These are phyloP conservation scores for Champsocephalus gunnari DNA, from an alignment of 2,797 vertebrate genomes.

Conservation along the genomic window DNA sequence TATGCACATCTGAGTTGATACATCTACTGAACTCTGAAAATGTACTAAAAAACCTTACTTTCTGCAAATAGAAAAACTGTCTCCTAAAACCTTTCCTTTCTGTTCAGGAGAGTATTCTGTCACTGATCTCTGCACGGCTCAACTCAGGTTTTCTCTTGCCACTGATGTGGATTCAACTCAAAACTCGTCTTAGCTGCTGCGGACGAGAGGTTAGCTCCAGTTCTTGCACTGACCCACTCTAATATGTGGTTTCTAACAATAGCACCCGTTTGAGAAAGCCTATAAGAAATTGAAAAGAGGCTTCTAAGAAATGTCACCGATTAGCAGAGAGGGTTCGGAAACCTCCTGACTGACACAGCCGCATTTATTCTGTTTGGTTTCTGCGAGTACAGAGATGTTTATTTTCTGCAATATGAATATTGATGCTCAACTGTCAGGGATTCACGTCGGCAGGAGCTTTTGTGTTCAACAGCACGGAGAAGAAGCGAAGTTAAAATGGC, in stretches of 20 bases:
- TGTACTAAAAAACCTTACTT: no score
- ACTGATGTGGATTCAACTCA: slow-evolving; percentile 5
- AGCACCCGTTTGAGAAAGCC: slow-evolving; percentile 1
- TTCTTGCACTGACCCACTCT: no score
- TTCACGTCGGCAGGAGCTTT: slow-evolving; percentile 2
- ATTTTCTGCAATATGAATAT: slow-evolving; percentile 5
- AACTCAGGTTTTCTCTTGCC: slow-evolving; percentile 12
- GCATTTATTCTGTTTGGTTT: not conserved
- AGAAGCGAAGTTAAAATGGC: slow-evolving; percentile 1
- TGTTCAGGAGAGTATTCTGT: slow-evolving; percentile 1
- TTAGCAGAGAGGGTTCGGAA: slow-evolving; percentile 28
- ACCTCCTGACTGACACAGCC: not conserved
- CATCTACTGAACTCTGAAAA: no score
- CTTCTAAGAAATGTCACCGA: slow-evolving; percentile 45
- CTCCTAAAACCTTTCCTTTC: not conserved
- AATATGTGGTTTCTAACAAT: slow-evolving; percentile 4
- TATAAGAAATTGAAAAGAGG: slow-evolving; percentile 30
- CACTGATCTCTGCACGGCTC: slow-evolving; percentile 26
- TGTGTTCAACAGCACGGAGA: slow-evolving; percentile 8
- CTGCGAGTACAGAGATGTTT: not conserved
- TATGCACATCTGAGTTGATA: no score
- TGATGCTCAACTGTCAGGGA: slow-evolving; percentile 5
- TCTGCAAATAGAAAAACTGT: not conserved
- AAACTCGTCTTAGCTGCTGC: slow-evolving; percentile 23
- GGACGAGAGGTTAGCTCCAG: slow-evolving; percentile 26